Conservation (phyloP, 2,888 invertebrate species). For the Cephalotes varians region DNA sequence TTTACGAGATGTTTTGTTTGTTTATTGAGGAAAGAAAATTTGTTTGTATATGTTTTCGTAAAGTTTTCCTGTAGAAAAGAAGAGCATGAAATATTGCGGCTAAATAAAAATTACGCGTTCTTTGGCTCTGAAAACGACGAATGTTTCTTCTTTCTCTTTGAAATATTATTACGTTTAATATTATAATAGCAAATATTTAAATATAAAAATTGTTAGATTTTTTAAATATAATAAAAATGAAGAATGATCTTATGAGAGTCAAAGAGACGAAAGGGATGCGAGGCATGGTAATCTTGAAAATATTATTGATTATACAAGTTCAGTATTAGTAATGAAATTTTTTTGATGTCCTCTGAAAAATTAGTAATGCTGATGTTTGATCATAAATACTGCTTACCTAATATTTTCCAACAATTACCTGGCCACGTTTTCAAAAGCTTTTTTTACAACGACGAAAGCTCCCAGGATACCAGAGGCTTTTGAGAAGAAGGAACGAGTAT, state of each 20-base stretch:
- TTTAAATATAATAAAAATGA: neutral
- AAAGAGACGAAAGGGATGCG: constrained; percentile 20
- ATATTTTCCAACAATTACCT: constrained; percentile 43
- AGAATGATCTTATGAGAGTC: neutral
- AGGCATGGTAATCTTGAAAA: constrained; percentile 34
- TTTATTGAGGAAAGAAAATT: constrained; percentile 58
- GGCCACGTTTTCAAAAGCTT: constrained; percentile 55
- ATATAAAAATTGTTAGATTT: neutral
- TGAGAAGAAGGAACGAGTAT: constrained; percentile 63
- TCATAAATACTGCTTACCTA: neutral
- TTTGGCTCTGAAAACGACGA: constrained; percentile 50
- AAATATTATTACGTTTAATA: constrained; percentile 12
- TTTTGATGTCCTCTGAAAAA: neutral
- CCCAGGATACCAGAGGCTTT: constrained; percentile 59
- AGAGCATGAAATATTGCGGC: constrained; percentile 67
- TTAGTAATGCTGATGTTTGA: neutral
- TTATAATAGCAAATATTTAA: neutral
- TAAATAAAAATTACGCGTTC: constrained; percentile 54
- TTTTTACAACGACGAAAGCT: constrained; percentile 64
- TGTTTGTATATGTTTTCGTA: constrained; percentile 59
- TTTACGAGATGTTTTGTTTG: constrained; percentile 70
- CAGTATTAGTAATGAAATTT: neutral
- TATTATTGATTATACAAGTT: neutral
- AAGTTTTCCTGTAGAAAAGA: constrained; percentile 58
- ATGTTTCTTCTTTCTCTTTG: constrained; percentile 17